These are phyloP conservation scores for Parus major DNA, from an alignment of 2,113 vertebrate species.

Conservation along the genomic window DNA sequence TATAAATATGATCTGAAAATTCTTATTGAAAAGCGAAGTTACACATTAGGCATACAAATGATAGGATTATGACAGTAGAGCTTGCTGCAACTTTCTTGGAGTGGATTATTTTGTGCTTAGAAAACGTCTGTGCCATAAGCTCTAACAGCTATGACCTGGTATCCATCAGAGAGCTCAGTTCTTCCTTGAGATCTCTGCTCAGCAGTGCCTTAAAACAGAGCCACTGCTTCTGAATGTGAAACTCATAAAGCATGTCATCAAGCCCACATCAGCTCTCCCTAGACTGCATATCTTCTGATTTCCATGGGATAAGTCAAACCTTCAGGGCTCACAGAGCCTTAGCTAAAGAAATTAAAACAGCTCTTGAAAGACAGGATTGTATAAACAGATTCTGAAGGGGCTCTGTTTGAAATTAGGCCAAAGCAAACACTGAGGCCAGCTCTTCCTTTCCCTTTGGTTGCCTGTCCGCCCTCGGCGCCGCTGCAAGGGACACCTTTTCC, in stretches of 20 bases:
- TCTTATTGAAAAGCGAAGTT: background rate
- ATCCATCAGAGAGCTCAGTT: background rate
- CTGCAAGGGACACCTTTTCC: background rate
- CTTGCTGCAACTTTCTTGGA: background rate
- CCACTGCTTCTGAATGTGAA: background rate
- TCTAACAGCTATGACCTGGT: background rate
- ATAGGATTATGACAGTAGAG: background rate
- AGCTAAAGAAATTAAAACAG: constrained; percentile 63
- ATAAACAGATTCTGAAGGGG: constrained; percentile 46
- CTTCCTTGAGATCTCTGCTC: background rate
- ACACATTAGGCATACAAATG: background rate
- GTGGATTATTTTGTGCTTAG: background rate
- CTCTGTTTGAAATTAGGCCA: constrained; percentile 55
- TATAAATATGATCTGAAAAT: background rate
- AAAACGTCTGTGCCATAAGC: background rate
- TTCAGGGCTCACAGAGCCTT: constrained; percentile 18
- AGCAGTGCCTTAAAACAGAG: background rate
- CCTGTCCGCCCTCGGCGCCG: background rate
- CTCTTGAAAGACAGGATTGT: constrained; percentile 61
- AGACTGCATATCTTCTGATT: constrained; percentile 36
- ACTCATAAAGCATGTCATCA: background rate
- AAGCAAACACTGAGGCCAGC: constrained; percentile 22
- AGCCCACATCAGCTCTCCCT: background rate
- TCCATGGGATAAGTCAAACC: constrained; percentile 23
- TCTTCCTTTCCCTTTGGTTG: background rate